These are phyloP conservation scores for Papilio gigon DNA, from an alignment of 2,888 invertebrate genomes.

Conservation along the genomic window DNA sequence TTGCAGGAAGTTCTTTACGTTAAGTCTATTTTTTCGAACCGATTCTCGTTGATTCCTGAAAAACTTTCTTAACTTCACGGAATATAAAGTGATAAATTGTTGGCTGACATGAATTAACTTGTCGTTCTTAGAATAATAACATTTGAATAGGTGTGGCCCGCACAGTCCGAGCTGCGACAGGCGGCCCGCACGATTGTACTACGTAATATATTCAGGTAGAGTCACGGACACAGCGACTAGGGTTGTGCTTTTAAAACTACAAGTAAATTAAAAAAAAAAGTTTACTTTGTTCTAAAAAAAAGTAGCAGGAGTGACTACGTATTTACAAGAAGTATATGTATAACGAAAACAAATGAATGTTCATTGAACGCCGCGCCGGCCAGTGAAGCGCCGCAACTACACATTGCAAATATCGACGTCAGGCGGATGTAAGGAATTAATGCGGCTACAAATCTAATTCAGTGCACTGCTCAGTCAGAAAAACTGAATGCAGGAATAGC, in stretches of 20 bases:
- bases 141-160: not conserved
- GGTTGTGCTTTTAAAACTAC: not conserved
- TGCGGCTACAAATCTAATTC: not conserved
- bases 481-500: conserved; percentile 7
- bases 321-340: too few relatives aligned
- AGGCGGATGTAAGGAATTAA: not conserved
- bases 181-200: not conserved
- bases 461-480: not conserved
- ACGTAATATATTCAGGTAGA: not conserved
- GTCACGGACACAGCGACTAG: not conserved
- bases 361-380: not conserved
- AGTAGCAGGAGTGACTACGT: too few relatives aligned
- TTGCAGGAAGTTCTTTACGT: not conserved
- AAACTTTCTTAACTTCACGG: not conserved
- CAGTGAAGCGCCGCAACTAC: not conserved
- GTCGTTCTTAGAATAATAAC: not conserved
- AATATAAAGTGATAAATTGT: not conserved
- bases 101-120: not conserved
- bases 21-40: too few relatives aligned
- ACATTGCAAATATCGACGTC: conserved; percentile 4
- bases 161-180: not conserved
- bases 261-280: not conserved
- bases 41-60: too few relatives aligned
- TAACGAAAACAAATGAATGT: not conserved
- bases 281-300: too few relatives aligned